These are phyloP conservation scores for Polymixis flavicincta DNA, from an alignment of 2,888 invertebrate species.

Conservation along the genomic window DNA sequence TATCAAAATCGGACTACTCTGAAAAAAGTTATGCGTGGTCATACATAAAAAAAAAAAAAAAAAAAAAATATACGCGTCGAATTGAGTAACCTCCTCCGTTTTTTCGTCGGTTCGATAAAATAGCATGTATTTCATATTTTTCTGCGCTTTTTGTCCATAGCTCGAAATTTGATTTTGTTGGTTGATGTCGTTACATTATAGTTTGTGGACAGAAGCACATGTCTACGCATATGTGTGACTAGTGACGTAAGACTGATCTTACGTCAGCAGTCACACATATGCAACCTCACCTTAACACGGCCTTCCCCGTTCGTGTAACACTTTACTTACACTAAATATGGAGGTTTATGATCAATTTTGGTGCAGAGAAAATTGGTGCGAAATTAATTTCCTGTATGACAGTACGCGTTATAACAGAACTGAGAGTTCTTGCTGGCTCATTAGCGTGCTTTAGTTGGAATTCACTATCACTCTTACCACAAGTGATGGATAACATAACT, in stretches of 20 bases:
- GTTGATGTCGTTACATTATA: too few relatives aligned
- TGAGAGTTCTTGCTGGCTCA: not conserved
- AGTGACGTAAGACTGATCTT: constrained; percentile 18
- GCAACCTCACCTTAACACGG: constrained; percentile 27
- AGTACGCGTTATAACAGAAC: constrained; percentile 1
- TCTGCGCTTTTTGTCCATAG: too few relatives aligned
- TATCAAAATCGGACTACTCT: too few relatives aligned
- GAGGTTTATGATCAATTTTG: constrained; percentile 41
- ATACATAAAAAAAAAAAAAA: too few relatives aligned
- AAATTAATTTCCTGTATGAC: constrained; percentile 34
- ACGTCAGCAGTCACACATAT: constrained; percentile 16
- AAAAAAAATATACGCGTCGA: too few relatives aligned
- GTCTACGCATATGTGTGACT: too few relatives aligned
- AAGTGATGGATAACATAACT: not conserved
- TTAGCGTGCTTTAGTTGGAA: not conserved
- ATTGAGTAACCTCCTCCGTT: too few relatives aligned
- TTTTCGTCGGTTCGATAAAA: too few relatives aligned
- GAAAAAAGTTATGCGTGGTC: too few relatives aligned
- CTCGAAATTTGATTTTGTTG: too few relatives aligned
- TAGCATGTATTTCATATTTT: too few relatives aligned
- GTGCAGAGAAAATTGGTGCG: constrained; percentile 28
- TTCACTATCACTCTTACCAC: not conserved
- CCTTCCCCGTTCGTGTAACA: constrained; percentile 53
- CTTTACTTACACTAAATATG: constrained; percentile 30
- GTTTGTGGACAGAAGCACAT: too few relatives aligned